Base-by-base conservation (phyloP, 2,888 invertebrate species). In the Pyralis farinalis region DNA sequence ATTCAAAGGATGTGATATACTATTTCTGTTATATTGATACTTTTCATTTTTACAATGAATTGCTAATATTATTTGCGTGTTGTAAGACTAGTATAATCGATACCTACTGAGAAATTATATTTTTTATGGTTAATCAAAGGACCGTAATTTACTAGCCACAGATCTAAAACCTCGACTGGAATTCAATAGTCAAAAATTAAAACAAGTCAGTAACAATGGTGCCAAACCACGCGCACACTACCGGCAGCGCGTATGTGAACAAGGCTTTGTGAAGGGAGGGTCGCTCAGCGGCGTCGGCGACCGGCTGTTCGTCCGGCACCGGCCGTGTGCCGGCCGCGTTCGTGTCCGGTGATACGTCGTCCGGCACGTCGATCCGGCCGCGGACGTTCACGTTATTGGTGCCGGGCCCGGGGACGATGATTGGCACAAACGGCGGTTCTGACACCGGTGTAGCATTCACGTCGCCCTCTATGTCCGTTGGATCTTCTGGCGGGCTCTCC, bases 181-280 rank as follows among this genome's bases (percentile, higher is more conserved):
- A 20, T 41, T 16, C 10, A 30, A 29, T 29, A 20, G n/a, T 2
- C 12, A n/a, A 28, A 28, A 10, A 41, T 94, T 94, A 95, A 91
- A 95, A 94, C 86, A 95, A 91, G 78, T 96, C 95, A 64, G 93
- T 93, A 75, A 96, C 92, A 62, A 95, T 93, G 50, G 94, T 93
- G 44, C 95, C 95, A 81, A 96, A 94, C 96, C 96, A 96, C 67
- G 95, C 94, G 78, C 96, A 92, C 55, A 94, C 94, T 30, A 96
- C 93, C 2, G 96, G 96, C 71, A 96, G 83, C 47, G 96, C 91
- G 81, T 95, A 96, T 34, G 94, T 91, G 59, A 94, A 87, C 35
- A 96, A 79, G 16, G 94, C 94, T 49, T 90, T 89, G 7, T 91
- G 90, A 2, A 94, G 73, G 8, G 92, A 90, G 43, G 84, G 90